phyloP scores from a whole-genome alignment of 1,140 invertebrate genomes.

The Lordiphosa collinella region DNA sequence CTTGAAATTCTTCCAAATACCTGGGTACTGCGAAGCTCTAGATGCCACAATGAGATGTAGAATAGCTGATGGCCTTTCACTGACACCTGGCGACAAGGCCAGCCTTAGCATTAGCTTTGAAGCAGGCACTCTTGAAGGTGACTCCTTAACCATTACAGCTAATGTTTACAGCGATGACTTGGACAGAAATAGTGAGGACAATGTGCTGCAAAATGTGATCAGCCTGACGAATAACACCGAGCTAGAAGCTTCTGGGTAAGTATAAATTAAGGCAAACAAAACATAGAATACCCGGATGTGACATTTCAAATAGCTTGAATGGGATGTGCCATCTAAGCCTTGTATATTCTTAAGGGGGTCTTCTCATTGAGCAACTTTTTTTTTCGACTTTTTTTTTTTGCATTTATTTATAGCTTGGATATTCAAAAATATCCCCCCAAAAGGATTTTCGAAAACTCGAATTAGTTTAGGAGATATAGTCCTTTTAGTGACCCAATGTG shows the following conservation, averaged over 20 bases:
- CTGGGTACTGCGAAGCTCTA: conserved; percentile 71
- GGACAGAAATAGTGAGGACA: conserved; percentile 67
- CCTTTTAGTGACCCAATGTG: too few relatives aligned
- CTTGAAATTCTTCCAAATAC: conserved; percentile 76
- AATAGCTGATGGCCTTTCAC: conserved; percentile 47
- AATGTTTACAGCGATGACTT: conserved; percentile 79
- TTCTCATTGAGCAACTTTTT: too few relatives aligned
- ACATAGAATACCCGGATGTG: too few relatives aligned
- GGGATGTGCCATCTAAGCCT: too few relatives aligned
- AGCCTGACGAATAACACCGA: conserved; percentile 76
- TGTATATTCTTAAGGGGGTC: too few relatives aligned
- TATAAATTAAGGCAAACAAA: too few relatives aligned
- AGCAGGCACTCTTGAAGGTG: conserved; percentile 58
- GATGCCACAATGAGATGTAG: conserved; percentile 62
- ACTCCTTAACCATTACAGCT: conserved; percentile 54
- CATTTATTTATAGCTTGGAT: too few relatives aligned
- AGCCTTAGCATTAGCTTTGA: conserved; percentile 75
- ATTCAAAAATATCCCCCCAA: too few relatives aligned
- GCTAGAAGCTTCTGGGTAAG: conserved; percentile 79
- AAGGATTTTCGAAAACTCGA: too few relatives aligned
- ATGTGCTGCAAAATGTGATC: conserved; percentile 63
- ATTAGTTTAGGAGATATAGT: too few relatives aligned
- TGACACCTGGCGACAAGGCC: conserved; percentile 59
- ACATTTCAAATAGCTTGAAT: too few relatives aligned
- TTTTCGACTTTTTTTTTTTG: too few relatives aligned